phyloP scores from a whole-genome alignment of 2,113 vertebrate species.

The Oostethus manadensis region DNA sequence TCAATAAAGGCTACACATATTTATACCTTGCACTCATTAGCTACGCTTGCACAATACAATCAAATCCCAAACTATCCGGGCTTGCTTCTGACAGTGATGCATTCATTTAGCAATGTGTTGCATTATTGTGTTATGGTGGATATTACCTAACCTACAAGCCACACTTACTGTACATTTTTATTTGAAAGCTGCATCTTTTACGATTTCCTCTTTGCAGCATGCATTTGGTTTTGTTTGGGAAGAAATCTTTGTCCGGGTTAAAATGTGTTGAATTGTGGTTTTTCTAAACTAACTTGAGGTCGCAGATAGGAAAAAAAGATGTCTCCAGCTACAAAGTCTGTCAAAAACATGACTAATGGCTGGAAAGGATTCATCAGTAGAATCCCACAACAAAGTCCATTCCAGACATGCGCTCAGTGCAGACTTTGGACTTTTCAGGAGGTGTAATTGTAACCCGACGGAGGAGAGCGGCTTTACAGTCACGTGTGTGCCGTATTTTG shows the following conservation, averaged over 20 bases:
- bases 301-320: neutral
- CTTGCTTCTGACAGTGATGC: too few species aligned
- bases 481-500: neutral
- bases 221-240: neutral
- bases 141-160: too few species aligned
- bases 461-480: neutral
- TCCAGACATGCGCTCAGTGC: neutral
- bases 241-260: neutral
- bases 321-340: neutral
- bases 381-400: slow-evolving; percentile 2
- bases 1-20: slow-evolving; percentile 29
- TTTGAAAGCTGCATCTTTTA: too few species aligned
- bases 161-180: too few species aligned
- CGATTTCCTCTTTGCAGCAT: too few species aligned
- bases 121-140: too few species aligned
- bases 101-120: too few species aligned
- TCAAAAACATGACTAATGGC: slow-evolving; percentile 1
- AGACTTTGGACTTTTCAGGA: neutral
- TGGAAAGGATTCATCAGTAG: neutral
- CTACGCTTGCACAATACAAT: neutral
- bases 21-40: neutral
- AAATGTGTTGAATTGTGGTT: neutral
- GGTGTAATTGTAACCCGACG: neutral
- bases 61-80: neutral
- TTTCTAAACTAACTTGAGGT: neutral